phyloP scores from a whole-genome alignment of 2,113 vertebrate species.

The Salvelinus fontinalis region DNA sequence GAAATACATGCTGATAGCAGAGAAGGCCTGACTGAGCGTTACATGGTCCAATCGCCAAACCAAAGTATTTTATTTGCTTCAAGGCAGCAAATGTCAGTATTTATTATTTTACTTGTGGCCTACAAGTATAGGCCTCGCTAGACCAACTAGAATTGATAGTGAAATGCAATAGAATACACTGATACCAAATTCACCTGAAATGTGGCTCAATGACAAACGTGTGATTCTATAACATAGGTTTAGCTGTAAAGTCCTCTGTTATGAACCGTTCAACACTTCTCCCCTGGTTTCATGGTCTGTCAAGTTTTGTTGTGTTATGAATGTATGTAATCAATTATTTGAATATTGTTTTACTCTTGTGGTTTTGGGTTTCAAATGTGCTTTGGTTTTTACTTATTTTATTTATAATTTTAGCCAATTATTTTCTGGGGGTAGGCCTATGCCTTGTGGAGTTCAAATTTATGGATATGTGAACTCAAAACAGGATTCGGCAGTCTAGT shows the following conservation, averaged over 20 bases:
- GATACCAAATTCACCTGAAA: constrained; percentile 5
- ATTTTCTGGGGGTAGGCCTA: background rate
- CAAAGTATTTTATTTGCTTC: constrained; percentile 56
- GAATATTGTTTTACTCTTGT: background rate
- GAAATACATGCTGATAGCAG: constrained; percentile 3
- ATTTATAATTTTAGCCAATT: constrained; percentile 1
- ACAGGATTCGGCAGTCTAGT: too few species aligned
- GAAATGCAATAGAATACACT: constrained; percentile 39
- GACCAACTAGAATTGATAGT: constrained; percentile 3
- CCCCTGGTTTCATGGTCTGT: background rate
- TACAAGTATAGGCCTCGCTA: constrained; percentile 9
- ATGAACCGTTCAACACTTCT: background rate
- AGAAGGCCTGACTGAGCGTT: background rate
- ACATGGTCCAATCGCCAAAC: constrained; percentile 40
- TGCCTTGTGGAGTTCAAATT: background rate
- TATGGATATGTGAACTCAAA: background rate
- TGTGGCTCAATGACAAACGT: background rate
- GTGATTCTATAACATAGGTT: background rate
- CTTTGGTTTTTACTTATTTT: constrained; percentile 3
- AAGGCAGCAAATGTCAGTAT: constrained; percentile 21
- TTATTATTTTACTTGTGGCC: constrained; percentile 30
- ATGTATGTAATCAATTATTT: background rate
- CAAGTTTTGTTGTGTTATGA: background rate
- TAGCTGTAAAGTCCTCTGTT: background rate
- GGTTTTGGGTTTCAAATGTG: constrained; percentile 3